Evolutionary conservation across 2,797 vertebrate genomes (phyloP).

Genomic region (Thunnus albacares): DNA sequence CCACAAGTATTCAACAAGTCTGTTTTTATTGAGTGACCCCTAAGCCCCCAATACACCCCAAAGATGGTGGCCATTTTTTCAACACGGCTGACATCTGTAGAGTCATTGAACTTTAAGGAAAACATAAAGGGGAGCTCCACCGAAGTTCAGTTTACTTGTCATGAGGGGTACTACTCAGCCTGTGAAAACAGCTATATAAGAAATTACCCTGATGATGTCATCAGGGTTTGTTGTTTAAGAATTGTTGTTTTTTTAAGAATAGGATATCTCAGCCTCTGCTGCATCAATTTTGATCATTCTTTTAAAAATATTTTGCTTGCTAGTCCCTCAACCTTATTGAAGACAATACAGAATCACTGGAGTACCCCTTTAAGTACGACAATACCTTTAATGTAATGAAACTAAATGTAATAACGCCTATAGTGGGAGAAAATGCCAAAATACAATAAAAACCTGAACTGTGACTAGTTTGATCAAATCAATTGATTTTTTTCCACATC

Average conservation of each 20-base stretch:
- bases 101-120: neutral
- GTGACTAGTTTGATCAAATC: neutral
- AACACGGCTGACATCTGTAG: conserved; percentile 37
- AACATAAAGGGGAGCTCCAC: neutral
- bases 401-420: conserved; percentile 6
- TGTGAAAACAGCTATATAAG: neutral
- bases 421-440: neutral
- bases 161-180: neutral
- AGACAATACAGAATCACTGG: neutral
- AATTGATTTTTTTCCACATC: neutral
- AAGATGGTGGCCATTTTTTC: conserved; percentile 16
- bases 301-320: neutral
- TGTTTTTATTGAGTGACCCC: neutral
- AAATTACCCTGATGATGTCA: neutral
- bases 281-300: neutral
- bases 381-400: conserved; percentile 2
- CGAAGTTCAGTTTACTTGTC: neutral
- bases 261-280: neutral
- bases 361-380: neutral
- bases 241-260: neutral
- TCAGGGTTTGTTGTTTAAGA: too few relatives aligned
- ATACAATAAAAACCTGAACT: neutral
- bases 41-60: neutral
- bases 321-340: neutral
- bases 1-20: neutral